Base-by-base conservation (phyloP, 1,140 invertebrate genomes). In the Drosophila sp. region DNA sequence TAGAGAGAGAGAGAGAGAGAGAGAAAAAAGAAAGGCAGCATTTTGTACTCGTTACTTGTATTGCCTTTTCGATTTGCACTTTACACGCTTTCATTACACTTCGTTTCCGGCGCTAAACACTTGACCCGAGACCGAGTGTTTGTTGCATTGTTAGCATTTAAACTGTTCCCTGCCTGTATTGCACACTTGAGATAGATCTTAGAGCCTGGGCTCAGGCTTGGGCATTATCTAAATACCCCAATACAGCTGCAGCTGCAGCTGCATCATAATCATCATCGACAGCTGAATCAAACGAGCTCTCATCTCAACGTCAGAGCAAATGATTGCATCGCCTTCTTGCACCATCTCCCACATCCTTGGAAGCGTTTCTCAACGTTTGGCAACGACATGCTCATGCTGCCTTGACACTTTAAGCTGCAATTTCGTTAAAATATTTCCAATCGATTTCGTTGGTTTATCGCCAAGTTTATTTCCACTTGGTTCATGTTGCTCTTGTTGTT, bases 381-480 rank as follows among this genome's bases (percentile, higher is more conserved):
- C 79, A 82, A 54, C 66, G 60, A 66, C 70, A 70, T 62, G 60
- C 60, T 62, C 75, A 77, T 77, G 70, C 75, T 83, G 87, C 72
- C 66, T 81, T 91, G 89, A 90, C 79, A 90, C 73, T 91, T 90
- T 91, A 90, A 90, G 89, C 84, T 91, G 80, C 89, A 90, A 89
- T 90, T 90, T 91, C 73, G 78, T 82, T 91, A 91, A 90, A 89
- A 81, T 82, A 80, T 85, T 91, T 89, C 70, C 75, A 89, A 90
- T 91, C 89, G 89, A 90, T 90, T 90, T 91, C 79, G 84, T 73
- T 91, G 80, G 83, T 91, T 90, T 89, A 90, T 78, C 89, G 82
- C 78, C 87, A 90, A 90, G 80, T 87, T 86, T 80, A 80, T 82
- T 87, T 87, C 68, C 83, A 82, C 76, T 87, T 87, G 44, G 23